Evolutionary conservation across 2,888 invertebrate species (phyloP).

Genomic region (Orthosia cruda): DNA sequence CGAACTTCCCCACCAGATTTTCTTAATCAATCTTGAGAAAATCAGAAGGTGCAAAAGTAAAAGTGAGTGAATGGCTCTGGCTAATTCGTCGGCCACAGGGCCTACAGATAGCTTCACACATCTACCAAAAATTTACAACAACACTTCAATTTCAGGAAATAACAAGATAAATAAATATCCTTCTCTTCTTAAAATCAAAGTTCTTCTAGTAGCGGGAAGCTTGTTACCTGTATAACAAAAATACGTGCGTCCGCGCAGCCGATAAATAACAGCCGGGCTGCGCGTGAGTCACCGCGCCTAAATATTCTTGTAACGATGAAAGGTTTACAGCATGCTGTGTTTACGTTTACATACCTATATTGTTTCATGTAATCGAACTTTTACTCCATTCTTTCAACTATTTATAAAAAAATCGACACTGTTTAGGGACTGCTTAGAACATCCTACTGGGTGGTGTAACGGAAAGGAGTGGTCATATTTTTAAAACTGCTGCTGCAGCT

Average conservation of each 20-base stretch:
- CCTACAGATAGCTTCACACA: not conserved
- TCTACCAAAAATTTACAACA: not conserved
- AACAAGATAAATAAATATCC: constrained; percentile 26
- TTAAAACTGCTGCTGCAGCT: too few relatives aligned
- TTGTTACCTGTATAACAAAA: constrained; percentile 41
- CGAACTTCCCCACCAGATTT: too few relatives aligned
- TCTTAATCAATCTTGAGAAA: too few relatives aligned
- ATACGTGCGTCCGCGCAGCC: constrained; percentile 14
- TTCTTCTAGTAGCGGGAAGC: not conserved
- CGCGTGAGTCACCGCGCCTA: constrained; percentile 43
- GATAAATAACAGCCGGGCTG: constrained; percentile 28
- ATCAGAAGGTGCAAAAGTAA: too few relatives aligned
- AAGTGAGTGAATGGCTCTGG: too few relatives aligned
- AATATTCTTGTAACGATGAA: constrained; percentile 44
- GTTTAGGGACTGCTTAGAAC: too few relatives aligned
- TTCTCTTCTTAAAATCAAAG: constrained; percentile 13
- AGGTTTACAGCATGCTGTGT: constrained; percentile 33
- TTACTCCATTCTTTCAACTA: not conserved
- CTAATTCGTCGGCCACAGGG: too few relatives aligned
- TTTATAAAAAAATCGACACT: too few relatives aligned
- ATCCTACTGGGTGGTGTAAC: too few relatives aligned
- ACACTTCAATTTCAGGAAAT: constrained; percentile 17
- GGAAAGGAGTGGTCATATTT: too few relatives aligned
- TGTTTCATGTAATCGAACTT: constrained; percentile 7
- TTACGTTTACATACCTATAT: constrained; percentile 19